Conservation (phyloP, 2,797 vertebrate genomes). For the Botia almorhae region DNA sequence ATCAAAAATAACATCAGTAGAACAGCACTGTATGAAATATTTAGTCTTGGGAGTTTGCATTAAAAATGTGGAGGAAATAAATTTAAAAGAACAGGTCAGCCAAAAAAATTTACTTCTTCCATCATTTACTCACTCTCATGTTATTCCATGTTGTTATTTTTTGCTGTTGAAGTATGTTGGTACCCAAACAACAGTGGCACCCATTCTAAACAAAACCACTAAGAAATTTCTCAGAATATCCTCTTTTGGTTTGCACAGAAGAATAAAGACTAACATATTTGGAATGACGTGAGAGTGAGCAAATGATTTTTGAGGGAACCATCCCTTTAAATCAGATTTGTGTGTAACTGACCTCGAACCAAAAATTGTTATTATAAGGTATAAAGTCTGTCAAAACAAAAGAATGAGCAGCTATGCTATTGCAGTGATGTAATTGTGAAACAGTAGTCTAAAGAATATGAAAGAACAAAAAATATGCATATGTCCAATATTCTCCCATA, state of each 20-base stretch:
- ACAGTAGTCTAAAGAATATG: neutral
- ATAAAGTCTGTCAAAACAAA: slow-evolving; percentile 16
- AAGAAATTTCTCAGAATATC: no score
- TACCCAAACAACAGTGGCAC: no score
- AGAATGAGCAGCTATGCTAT: neutral
- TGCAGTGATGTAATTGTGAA: neutral
- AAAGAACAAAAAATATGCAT: neutral
- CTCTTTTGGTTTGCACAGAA: no score
- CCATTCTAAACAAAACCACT: no score
- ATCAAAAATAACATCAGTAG: neutral
- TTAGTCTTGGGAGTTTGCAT: neutral
- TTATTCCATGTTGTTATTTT: no score
- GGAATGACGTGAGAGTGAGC: no score
- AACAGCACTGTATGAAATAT: neutral
- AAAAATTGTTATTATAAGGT: neutral
- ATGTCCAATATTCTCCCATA: neutral
- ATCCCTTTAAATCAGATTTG: neutral
- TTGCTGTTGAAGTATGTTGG: no score
- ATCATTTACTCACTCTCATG: no score
- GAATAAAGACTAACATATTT: no score
- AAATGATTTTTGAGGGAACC: no score
- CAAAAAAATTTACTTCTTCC: no score
- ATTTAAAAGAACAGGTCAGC: neutral
- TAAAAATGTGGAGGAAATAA: neutral
- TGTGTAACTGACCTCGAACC: neutral